Base-by-base conservation (phyloP, 2,113 vertebrate species). In the Syngnathus floridae region DNA sequence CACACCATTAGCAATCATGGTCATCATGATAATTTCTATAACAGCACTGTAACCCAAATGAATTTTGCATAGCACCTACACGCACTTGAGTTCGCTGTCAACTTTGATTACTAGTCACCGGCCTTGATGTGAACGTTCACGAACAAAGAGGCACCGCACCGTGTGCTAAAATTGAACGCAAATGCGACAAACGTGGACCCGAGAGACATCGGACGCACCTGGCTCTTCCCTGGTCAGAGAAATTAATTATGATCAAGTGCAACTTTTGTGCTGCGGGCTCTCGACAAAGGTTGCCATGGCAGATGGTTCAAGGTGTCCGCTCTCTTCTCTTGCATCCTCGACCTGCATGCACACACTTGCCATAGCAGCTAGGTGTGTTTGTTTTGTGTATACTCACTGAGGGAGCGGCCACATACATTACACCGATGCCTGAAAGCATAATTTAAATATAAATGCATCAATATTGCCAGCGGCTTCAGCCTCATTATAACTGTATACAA, bases 11-110 rank as follows among this genome's bases (percentile, higher is more conserved):
- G 67, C 22, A n/a, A 21, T 59, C 14, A 55, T 60, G 58, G 49
- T 62, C 70, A 67, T 78, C 43, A 54, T 76, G 72, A 73, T 78
- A 60, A 74, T 75, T 81, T 68, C 68, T 70, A 55, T 68, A 72
- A 80, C 69, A 64, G 71, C 58, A 77, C 45, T 60, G 52, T 56
- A 46, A 70, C 75, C 75, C 74, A 78, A 82, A 76, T 88, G 66
- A 87, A 82, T 75, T 72, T 88, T 84, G 63, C 60, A 60, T 86
- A 84, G 81, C 31, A 70, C 13, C 2, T 58, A 49, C 66, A 59
- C 69, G 45, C 68, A 55, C 72, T 73, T 21, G 14, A 72, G 73
- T 61, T 62, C 45, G 52, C 52, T 66, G 67, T 71, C 77, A 75
- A 57, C 73, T 69, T 67, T 68, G 72, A 73, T 86, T 73, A 82